These are phyloP conservation scores for Lasioglossum baleicum DNA, from an alignment of 1,140 invertebrate species.

Conservation along the genomic window DNA sequence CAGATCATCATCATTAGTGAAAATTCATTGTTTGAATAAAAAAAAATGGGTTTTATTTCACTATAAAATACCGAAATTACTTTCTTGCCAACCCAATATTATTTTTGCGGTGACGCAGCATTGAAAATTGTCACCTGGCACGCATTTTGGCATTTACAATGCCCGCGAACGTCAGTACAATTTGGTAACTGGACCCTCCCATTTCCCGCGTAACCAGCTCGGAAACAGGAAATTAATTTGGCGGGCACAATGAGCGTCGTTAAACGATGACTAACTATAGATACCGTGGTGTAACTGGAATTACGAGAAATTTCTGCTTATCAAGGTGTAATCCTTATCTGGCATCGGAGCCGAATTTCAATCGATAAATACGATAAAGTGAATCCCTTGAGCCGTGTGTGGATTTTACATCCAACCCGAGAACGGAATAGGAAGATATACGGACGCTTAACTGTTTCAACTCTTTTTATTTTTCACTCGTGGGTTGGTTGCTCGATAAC, in stretches of 20 bases:
- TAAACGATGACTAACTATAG: neutral
- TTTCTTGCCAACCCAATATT: too few relatives aligned
- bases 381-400: neutral
- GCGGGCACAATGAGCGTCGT: neutral
- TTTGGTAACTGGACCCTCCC: conserved; percentile 8
- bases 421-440: neutral
- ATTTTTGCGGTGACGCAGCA: too few relatives aligned
- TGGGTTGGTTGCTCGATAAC: conserved; percentile 44
- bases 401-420: neutral
- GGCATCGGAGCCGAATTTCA: neutral
- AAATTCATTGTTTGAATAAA: too few relatives aligned
- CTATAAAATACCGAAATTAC: too few relatives aligned
- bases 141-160: too few relatives aligned
- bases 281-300: too few relatives aligned
- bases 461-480: conserved; percentile 48
- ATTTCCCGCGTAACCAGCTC: neutral
- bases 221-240: conserved; percentile 54
- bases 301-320: conserved; percentile 4
- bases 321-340: neutral
- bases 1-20: too few relatives aligned
- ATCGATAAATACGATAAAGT: neutral
- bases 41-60: too few relatives aligned
- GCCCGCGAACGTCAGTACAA: too few relatives aligned
- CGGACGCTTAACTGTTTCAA: conserved; percentile 23
- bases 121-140: too few relatives aligned